These are phyloP conservation scores for Procavia capensis DNA, from an alignment of 2,113 vertebrate species.

Conservation along the genomic window DNA sequence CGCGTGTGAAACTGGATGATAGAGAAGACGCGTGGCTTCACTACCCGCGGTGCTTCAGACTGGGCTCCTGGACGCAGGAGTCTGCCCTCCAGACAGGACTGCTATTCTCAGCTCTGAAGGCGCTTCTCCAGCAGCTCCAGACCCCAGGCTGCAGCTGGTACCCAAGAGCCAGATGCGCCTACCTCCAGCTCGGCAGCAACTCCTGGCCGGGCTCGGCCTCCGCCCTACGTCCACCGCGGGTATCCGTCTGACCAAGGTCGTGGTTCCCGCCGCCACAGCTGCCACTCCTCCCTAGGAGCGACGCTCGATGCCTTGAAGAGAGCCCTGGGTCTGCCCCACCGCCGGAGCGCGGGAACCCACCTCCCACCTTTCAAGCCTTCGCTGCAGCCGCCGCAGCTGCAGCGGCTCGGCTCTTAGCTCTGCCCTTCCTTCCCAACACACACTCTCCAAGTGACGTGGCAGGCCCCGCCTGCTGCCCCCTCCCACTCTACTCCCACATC, in stretches of 20 bases:
- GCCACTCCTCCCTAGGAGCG: background rate
- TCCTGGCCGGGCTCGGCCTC: slow-evolving; percentile 70
- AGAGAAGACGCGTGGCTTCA: background rate
- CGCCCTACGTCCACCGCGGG: slow-evolving; percentile 54
- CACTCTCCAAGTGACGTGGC: slow-evolving; percentile 79
- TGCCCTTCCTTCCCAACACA: slow-evolving; percentile 72
- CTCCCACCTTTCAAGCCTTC: slow-evolving; percentile 46
- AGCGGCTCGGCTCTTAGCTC: slow-evolving; percentile 62
- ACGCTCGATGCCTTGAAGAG: background rate
- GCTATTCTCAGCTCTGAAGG: slow-evolving; percentile 1
- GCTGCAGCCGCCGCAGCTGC: slow-evolving; percentile 64
- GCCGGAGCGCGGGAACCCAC: slow-evolving; percentile 63
- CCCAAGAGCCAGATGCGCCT: slow-evolving; percentile 70
- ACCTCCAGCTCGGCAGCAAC: slow-evolving; percentile 53
- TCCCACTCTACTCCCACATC: slow-evolving; percentile 72
- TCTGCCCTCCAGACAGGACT: background rate
- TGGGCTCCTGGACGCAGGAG: background rate
- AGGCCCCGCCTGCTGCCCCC: slow-evolving; percentile 82
- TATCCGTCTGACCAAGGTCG: slow-evolving; percentile 62
- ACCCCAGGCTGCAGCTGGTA: slow-evolving; percentile 6
- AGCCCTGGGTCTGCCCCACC: slow-evolving; percentile 37
- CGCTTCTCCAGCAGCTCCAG: background rate
- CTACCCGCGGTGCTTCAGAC: background rate
- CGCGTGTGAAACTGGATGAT: slow-evolving; percentile 28
- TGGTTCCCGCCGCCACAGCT: background rate